Conservation (phyloP, 2,797 vertebrate species). For the Esox masquinongy region DNA sequence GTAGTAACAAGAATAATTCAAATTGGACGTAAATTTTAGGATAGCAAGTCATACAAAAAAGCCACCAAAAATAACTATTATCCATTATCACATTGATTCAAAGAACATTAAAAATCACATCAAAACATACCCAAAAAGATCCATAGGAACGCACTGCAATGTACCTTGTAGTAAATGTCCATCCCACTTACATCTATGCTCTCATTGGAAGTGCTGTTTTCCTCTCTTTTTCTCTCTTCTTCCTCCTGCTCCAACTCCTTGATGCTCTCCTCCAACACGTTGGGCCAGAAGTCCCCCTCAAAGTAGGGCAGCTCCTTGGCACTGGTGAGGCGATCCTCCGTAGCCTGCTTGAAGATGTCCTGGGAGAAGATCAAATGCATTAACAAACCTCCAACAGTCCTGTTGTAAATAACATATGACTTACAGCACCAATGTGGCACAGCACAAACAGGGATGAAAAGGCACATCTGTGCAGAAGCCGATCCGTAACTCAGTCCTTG, state of each 20-base stretch:
- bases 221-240: constrained; percentile 95
- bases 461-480: background rate
- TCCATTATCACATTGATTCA: background rate
- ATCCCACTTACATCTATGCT: constrained; percentile 81
- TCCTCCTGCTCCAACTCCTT: constrained; percentile 98
- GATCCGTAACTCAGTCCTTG: background rate
- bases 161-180: constrained; percentile 1
- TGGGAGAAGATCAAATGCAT: constrained; percentile 45
- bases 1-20: background rate
- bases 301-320: constrained; percentile 98
- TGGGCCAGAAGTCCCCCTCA: constrained; percentile 98
- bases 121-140: constrained; percentile 5
- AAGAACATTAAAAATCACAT: background rate
- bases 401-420: background rate
- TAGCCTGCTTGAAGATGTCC: constrained; percentile 99
- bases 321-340: constrained; percentile 95
- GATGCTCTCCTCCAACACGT: constrained; percentile 97
- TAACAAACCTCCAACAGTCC: background rate
- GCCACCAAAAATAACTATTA: background rate
- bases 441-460: background rate
- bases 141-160: background rate
- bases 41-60: too few species aligned
- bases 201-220: constrained; percentile 94
- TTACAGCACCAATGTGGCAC: background rate
- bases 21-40: background rate